Conservation (phyloP, 2,113 vertebrate genomes). For the Lonchura striata region DNA sequence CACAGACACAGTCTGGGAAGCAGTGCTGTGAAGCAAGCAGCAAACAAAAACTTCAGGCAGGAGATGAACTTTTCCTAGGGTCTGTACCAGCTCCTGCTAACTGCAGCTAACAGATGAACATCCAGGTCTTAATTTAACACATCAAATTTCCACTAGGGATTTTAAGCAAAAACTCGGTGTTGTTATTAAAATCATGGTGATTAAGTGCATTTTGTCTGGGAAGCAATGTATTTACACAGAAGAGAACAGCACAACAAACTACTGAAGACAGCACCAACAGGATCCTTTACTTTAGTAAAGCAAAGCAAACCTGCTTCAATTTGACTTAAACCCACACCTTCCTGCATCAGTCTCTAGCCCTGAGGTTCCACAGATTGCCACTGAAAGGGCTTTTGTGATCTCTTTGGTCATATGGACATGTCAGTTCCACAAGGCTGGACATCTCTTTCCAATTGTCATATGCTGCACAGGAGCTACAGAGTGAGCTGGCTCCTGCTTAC, state of each 20-base stretch:
- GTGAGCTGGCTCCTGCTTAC: not conserved
- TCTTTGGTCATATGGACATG: not conserved
- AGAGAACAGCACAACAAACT: not conserved
- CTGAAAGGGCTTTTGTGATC: not conserved
- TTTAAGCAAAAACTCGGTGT: not conserved
- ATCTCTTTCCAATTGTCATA: not conserved
- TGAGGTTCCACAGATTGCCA: not conserved
- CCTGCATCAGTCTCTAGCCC: not conserved
- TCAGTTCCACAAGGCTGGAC: not conserved
- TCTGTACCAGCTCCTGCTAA: not conserved
- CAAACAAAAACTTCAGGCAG: not conserved
- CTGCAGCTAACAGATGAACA: not conserved
- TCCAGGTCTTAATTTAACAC: not conserved
- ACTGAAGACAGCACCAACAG: not conserved
- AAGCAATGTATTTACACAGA: not conserved
- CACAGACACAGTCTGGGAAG: slow-evolving; percentile 98
- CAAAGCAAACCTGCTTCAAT: not conserved
- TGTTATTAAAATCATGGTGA: not conserved
- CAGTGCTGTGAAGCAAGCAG: slow-evolving; percentile 80
- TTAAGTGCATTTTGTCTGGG: not conserved
- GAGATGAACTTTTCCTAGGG: not conserved
- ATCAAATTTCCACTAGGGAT: not conserved
- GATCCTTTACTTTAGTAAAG: not conserved
- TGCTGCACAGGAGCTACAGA: not conserved
- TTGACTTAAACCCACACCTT: not conserved